phyloP scores from a whole-genome alignment of 2,888 invertebrate species.

The Norana najaformis region DNA sequence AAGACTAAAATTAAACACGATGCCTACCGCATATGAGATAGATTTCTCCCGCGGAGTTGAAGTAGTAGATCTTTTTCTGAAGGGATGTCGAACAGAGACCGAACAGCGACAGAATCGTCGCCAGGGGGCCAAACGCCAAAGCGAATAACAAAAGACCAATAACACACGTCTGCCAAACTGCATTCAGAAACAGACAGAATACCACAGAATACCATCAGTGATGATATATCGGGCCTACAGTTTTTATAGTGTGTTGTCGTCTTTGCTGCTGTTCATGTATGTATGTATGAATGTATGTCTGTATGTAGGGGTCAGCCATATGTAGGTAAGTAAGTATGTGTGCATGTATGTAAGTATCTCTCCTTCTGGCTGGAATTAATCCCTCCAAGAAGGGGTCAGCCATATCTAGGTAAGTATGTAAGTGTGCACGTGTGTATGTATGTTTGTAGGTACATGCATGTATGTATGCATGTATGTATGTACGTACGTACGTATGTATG shows the following conservation, averaged over 20 bases:
- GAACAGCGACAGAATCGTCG: conserved; percentile 56
- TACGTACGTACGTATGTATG: no score
- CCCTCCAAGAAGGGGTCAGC: no score
- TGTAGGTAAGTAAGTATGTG: no score
- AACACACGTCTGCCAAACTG: conserved; percentile 61
- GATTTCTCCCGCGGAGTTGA: conserved; percentile 62
- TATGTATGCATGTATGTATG: background rate
- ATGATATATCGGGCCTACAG: background rate
- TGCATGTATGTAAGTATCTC: no score
- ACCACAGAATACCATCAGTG: background rate
- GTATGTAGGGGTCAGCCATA: no score
- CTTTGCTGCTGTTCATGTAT: no score
- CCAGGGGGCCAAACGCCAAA: conserved; percentile 56
- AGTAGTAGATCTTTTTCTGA: conserved; percentile 61
- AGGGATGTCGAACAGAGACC: conserved; percentile 58
- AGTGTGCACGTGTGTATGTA: background rate
- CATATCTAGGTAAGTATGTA: background rate
- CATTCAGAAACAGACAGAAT: background rate
- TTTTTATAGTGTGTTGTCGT: background rate
- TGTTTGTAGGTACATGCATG: background rate
- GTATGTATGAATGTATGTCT: no score
- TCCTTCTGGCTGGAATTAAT: no score
- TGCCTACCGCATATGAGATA: conserved; percentile 60
- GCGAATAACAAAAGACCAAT: conserved; percentile 60
- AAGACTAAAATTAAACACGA: background rate